Evolutionary conservation across 2,113 vertebrate species (phyloP), one percentile per base, ranked within the genome.

Genomic region (Engystomops pustulosus): DNA sequence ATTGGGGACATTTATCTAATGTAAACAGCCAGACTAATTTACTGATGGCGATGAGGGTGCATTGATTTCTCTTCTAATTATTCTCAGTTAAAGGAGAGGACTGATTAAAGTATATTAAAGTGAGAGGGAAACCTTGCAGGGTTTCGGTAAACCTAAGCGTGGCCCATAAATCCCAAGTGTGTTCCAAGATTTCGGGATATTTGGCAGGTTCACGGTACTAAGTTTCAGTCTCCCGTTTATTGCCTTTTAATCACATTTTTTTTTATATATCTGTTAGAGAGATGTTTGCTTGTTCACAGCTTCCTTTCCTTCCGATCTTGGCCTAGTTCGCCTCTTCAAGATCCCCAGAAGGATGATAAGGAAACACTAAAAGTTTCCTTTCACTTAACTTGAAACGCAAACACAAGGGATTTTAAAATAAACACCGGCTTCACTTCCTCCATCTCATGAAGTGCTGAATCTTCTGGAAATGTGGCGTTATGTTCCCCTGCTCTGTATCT

Each of bases 301-400:
- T 69, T 38, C 60, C 45, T 62, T 78, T 78, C 74, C 82, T 84
- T 84, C 82, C 82, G 51, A 78, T 44, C 82, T 84, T 78, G 82
- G 82, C 82, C 34, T 69, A 15, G n/a, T 36, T 84, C 5, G 25
- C 51, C 30, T 45, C 53, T 84, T 77, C 36, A 76, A 68, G 71
- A 84, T 84, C 72, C 81, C 82, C 74, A 84, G 72, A 38, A 84
- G 81, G 81, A 84, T 34, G 71, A 67, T 74, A 67, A 84, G 82
- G 82, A 84, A 84, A 69, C 82, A 78, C 72, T 77, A 69, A 78
- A 53, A 78, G 30, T 76, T 69, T 84, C 82, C 82, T 84, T 84
- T 77, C 74, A 55, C 82, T 84, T 84, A 49, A 77, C 30, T 38
- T 30, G 30, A 84, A 67, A 84, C 65, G 27, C 44, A 84, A 84